Conservation (phyloP, 1,140 invertebrate genomes). For the Xylocopa sonorina region DNA sequence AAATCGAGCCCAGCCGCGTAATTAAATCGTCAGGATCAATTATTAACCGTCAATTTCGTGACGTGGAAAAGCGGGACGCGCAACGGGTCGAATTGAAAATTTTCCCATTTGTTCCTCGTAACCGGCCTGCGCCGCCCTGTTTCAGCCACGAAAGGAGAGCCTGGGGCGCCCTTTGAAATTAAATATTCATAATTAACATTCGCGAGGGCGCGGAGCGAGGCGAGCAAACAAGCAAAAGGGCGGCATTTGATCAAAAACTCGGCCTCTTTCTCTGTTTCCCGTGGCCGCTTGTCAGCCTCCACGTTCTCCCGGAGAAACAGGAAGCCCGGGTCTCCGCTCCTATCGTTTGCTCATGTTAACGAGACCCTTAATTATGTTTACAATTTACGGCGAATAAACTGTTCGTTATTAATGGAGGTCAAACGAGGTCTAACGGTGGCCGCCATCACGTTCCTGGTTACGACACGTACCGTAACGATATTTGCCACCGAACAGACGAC, state of each 20-base stretch:
- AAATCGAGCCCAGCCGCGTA: not conserved
- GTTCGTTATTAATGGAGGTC: conserved; percentile 67
- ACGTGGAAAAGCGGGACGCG: not conserved
- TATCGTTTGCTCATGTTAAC: conserved; percentile 69
- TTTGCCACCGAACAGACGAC: conserved; percentile 31
- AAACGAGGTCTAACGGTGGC: conserved; percentile 39
- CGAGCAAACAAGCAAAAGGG: conserved; percentile 17
- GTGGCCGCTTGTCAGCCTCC: conserved; percentile 24
- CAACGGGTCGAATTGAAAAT: not conserved
- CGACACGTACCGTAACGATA: conserved; percentile 38
- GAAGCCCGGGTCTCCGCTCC: conserved; percentile 34
- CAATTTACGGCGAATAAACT: conserved; percentile 63
- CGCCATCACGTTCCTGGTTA: conserved; percentile 28
- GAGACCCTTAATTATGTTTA: conserved; percentile 72
- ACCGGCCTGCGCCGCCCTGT: not conserved
- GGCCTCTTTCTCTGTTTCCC: conserved; percentile 40
- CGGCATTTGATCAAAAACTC: conserved; percentile 51
- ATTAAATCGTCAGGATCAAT: not conserved
- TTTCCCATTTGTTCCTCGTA: not conserved
- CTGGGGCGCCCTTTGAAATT: not conserved
- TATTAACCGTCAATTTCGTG: not conserved
- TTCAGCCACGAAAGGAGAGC: too few relatives aligned
- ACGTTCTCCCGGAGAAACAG: conserved; percentile 51
- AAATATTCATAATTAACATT: conserved; percentile 49
- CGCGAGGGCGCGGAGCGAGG: not conserved